These are phyloP conservation scores for Parapristionchus giblindavisi DNA, from an alignment of 2,888 invertebrate species.

Conservation along the genomic window DNA sequence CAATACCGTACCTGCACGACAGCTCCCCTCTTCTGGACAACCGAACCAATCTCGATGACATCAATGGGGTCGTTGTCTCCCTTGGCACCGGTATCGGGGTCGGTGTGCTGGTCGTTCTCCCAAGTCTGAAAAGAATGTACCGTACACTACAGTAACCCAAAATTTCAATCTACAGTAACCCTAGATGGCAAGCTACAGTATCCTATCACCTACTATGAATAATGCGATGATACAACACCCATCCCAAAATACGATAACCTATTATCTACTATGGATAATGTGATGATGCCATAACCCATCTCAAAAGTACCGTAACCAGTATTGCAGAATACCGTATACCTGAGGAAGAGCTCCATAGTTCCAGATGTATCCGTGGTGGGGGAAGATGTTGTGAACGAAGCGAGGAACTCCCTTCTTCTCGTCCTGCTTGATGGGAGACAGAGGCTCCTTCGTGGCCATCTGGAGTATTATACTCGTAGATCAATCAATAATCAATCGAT, in stretches of 20 bases:
- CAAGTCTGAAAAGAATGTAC: conserved; percentile 79
- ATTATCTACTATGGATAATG: neutral
- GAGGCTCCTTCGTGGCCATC: conserved; percentile 83
- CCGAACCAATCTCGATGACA: conserved; percentile 92
- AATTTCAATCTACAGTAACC: neutral
- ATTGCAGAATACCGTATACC: conserved; percentile 70
- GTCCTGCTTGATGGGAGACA: conserved; percentile 99
- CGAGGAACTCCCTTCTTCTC: conserved; percentile 93
- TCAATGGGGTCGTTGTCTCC: conserved; percentile 99
- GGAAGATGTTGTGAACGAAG: conserved; percentile 96
- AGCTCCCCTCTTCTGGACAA: conserved; percentile 72
- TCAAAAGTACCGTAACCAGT: neutral
- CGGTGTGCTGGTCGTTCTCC: conserved; percentile 94
- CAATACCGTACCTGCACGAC: conserved; percentile 50
- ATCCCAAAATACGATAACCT: neutral
- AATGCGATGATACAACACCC: neutral
- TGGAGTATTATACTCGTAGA: too few relatives aligned
- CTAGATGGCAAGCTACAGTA: neutral
- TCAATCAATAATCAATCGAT: neutral
- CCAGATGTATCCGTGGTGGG: conserved; percentile 99
- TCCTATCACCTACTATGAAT: neutral
- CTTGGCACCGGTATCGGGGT: conserved; percentile 87
- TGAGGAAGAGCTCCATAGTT: conserved; percentile 99
- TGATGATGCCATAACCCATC: neutral
- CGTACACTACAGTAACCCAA: neutral